A percentile compares a stretch with the other conserved stretches of the same genome.
These are phyloP conservation scores for Dynastes tityus DNA, from an alignment of 2,888 invertebrate species.

Conservation along the genomic window DNA sequence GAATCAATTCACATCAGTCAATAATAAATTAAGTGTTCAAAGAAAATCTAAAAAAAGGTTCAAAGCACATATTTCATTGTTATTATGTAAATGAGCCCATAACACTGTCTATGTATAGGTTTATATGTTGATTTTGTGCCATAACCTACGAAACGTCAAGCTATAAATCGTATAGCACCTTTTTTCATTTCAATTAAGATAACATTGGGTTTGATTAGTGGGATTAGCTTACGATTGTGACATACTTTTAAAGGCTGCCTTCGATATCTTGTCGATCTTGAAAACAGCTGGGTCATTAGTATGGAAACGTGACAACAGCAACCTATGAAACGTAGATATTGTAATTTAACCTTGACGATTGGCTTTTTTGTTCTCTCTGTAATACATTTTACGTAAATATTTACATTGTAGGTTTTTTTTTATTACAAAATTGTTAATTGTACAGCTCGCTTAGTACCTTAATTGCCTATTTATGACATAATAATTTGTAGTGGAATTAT, in stretches of 20 bases:
- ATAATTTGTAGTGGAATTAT: neutral
- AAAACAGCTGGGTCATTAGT: constrained; percentile 32
- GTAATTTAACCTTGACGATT: constrained; percentile 9
- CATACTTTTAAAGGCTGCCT: constrained; percentile 34
- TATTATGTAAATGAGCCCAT: no score
- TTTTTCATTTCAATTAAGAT: constrained; percentile 27
- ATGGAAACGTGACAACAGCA: constrained; percentile 28
- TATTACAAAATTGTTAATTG: constrained; percentile 6
- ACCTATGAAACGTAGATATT: constrained; percentile 15
- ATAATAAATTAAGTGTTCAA: no score
- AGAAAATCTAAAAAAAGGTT: no score
- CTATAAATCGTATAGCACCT: neutral
- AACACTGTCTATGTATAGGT: no score
- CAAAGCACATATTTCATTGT: no score
- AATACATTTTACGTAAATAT: constrained; percentile 19
- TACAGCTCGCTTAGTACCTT: neutral
- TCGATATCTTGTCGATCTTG: constrained; percentile 28
- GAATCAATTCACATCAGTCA: no score
- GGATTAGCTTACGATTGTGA: constrained; percentile 18
- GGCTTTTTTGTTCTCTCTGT: constrained; percentile 2
- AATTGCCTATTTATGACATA: neutral
- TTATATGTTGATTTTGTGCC: no score
- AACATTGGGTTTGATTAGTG: constrained; percentile 16
- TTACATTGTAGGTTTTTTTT: constrained; percentile 19
- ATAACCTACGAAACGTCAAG: no score